These are phyloP conservation scores for Tragelaphus imberbis DNA, from an alignment of 2,113 vertebrate species.

Conservation along the genomic window DNA sequence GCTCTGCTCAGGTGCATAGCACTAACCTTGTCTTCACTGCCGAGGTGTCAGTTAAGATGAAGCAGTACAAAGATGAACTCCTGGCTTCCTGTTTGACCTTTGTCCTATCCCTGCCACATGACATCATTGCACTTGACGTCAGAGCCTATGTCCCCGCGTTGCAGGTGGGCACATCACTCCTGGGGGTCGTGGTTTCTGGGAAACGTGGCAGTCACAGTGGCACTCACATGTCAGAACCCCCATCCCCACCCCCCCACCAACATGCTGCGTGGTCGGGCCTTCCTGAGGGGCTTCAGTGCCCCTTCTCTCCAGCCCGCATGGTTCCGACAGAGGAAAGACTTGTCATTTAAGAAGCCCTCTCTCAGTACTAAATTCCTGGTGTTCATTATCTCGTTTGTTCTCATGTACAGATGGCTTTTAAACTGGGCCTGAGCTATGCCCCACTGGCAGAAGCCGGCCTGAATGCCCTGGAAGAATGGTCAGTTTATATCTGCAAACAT, in stretches of 20 bases:
- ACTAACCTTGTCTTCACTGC: slow-evolving; percentile 1
- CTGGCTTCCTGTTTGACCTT: slow-evolving; percentile 94
- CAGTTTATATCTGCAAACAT: slow-evolving; percentile 80
- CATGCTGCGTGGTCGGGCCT: neutral
- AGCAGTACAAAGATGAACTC: slow-evolving; percentile 97
- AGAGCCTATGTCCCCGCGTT: slow-evolving; percentile 91
- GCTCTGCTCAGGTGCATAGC: neutral
- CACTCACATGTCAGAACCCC: neutral
- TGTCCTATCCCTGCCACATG: slow-evolving; percentile 90
- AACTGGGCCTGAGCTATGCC: slow-evolving; percentile 91
- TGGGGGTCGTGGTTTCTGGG: neutral
- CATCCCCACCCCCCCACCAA: neutral
- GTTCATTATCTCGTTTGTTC: slow-evolving; percentile 56
- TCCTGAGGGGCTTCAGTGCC: neutral
- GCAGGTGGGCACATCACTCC: slow-evolving; percentile 82
- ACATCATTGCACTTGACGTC: slow-evolving; percentile 90
- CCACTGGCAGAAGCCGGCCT: slow-evolving; percentile 89
- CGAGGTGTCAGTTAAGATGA: slow-evolving; percentile 93
- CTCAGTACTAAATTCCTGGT: neutral
- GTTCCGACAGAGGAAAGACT: neutral
- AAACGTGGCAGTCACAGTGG: neutral
- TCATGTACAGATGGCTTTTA: slow-evolving; percentile 86
- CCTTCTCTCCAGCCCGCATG: neutral
- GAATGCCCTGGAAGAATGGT: slow-evolving; percentile 93
- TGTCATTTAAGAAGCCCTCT: neutral